These are phyloP conservation scores for Bambusicola thoracicus DNA, from an alignment of 2,113 vertebrate genomes.

Conservation along the genomic window DNA sequence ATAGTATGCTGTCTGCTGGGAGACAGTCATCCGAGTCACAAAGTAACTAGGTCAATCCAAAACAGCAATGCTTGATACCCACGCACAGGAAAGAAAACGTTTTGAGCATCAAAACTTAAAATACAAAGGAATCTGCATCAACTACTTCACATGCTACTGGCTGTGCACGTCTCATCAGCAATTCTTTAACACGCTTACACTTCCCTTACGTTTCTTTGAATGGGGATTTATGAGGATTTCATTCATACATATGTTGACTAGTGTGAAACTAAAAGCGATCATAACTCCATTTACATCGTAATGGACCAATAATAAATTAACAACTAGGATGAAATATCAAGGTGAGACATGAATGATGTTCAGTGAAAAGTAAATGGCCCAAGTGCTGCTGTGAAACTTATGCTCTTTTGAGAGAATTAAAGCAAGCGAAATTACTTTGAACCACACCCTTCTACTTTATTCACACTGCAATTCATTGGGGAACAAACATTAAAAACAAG, in stretches of 20 bases:
- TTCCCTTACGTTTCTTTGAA: not conserved
- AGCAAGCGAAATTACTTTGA: not conserved
- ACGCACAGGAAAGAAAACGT: not conserved
- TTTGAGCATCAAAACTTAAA: not conserved
- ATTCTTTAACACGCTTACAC: fast-evolving
- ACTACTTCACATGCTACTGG: not conserved
- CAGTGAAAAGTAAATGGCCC: not conserved
- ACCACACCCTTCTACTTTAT: not conserved
- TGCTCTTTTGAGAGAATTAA: not conserved
- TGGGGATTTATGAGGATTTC: fast-evolving
- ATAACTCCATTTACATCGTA: fast-evolving
- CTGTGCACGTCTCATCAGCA: fast-evolving
- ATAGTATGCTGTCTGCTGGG: not conserved
- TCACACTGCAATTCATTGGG: not conserved
- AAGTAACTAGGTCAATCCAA: not conserved
- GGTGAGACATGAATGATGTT: not conserved
- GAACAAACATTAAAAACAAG: not conserved
- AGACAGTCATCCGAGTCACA: not conserved
- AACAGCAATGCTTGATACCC: fast-evolving
- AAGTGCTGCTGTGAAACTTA: not conserved
- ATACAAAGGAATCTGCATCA: not conserved
- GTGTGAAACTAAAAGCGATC: not conserved
- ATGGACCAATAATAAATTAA: not conserved
- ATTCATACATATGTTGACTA: not conserved
- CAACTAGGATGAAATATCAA: not conserved